phyloP scores from a whole-genome alignment of 2,888 invertebrate species.

The Sarcophaga rosellei region DNA sequence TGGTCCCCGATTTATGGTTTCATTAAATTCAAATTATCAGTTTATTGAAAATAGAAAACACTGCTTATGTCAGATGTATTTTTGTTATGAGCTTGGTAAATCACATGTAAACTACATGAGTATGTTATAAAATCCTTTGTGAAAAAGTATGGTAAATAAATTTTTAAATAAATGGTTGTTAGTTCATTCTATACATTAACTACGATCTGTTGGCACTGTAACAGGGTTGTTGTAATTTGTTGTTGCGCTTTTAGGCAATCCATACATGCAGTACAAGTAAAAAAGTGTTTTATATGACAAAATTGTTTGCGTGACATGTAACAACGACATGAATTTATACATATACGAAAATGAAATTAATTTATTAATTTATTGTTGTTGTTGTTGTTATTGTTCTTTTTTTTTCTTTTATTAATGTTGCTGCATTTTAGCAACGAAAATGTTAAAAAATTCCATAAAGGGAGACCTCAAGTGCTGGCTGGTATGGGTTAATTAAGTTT shows the following conservation, averaged over 20 bases:
- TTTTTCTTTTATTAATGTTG: not conserved
- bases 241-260: constrained; percentile 30
- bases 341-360: constrained; percentile 63
- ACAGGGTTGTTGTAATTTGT: constrained; percentile 50
- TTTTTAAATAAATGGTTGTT: not conserved
- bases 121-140: too few species aligned
- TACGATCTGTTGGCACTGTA: not conserved
- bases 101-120: too few species aligned
- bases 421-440: constrained; percentile 42
- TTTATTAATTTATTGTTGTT: constrained; percentile 65
- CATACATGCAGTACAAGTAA: constrained; percentile 35
- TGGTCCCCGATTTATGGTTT: too few species aligned
- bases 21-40: too few species aligned
- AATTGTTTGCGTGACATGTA: constrained; percentile 67
- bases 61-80: too few species aligned
- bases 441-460: constrained; percentile 52
- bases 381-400: not conserved
- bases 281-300: constrained; percentile 68
- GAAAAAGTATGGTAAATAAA: not conserved
- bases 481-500: constrained; percentile 67
- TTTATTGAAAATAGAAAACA: too few species aligned
- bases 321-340: constrained; percentile 48
- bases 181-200: not conserved
- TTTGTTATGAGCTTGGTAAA: too few species aligned
- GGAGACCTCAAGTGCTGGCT: constrained; percentile 19